Base-by-base conservation (phyloP, 2,797 vertebrate genomes). In the Euphonia xanthogaster region DNA sequence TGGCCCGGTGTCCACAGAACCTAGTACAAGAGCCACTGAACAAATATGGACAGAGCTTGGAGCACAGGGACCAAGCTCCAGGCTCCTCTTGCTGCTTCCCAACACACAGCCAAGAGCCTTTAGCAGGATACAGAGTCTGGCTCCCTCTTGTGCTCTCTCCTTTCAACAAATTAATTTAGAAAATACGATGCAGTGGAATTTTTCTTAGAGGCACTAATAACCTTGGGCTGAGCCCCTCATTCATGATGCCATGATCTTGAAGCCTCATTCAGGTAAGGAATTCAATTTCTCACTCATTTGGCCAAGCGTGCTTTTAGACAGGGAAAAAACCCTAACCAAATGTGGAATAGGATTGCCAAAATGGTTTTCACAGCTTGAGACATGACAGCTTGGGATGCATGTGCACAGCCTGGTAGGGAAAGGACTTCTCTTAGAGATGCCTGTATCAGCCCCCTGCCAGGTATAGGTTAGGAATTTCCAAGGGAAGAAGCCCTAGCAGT, bases 91-190 rank as follows among this genome's bases (percentile, higher is more conserved):
- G 9, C 18, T 10, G 28, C 42, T 33, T 71, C 62, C 33, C 48
- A 37, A 12, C 18, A 27, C 25, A 58, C 31, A 91, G 48, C 22
- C 60, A 63, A 60, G 57, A 74, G 42, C 61, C 25, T 88, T 58
- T n/a, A 47, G 15, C 58, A 93, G 79, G 54, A 96, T 78, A 85
- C 82, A 96, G 96, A 94, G 93, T 97, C 76, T 97, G 95, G 96
- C 96, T 97, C 96, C 96, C 96, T 94, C 96, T 97, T 95, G 94
- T 95, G 96, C 90, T 68, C 85, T 91, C 50, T 93, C 25, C 21
- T 91, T 83, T 86, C 30, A 96, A 78, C 31, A 77, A 78, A 84
- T 63, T 81, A 66, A 62, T 94, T 86, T 90, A 61, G 35, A 19
- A 83, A 94, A 75, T 40, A 51, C 0, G 30, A 11, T 44, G 51